Percentiles rank a stretch among this genome's conserved stretches.
phyloP scores from a whole-genome alignment of 2,888 invertebrate genomes.

The Drosophila rubida region DNA sequence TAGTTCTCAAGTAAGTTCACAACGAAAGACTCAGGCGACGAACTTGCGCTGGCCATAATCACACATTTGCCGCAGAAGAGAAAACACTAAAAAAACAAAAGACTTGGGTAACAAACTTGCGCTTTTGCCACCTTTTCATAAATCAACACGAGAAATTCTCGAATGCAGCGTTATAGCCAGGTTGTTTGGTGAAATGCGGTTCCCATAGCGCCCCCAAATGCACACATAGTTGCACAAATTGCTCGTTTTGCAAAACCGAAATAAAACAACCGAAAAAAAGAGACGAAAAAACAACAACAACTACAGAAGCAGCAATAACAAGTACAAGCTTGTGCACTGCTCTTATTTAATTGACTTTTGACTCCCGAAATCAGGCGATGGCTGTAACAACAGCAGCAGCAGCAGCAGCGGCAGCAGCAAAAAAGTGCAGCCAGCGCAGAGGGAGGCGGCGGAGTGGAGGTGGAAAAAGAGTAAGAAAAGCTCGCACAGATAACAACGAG shows the following conservation, averaged over 20 bases:
- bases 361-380: constrained; percentile 76
- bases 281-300: background rate
- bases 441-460: constrained; percentile 13
- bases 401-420: constrained; percentile 19
- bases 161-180: constrained; percentile 27
- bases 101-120: constrained; percentile 46
- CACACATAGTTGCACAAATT: constrained; percentile 69
- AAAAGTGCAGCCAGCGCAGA: constrained; percentile 12
- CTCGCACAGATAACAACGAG: constrained; percentile 78
- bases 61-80: background rate
- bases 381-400: constrained; percentile 37
- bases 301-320: constrained; percentile 51
- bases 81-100: constrained; percentile 27
- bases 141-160: constrained; percentile 55
- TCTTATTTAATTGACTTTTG: constrained; percentile 84
- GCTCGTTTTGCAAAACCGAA: constrained; percentile 65
- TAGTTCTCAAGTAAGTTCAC: too few species aligned
- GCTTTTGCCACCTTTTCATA: constrained; percentile 52
- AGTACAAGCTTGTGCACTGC: constrained; percentile 78
- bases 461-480: constrained; percentile 43
- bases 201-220: constrained; percentile 67
- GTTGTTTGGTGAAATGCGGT: constrained; percentile 65
- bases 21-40: constrained; percentile 34
- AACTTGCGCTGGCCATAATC: constrained; percentile 14
- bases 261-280: constrained; percentile 5